Evolutionary conservation across 2,113 vertebrate genomes (phyloP), one percentile per base, ranked within the genome.

Genomic region (Pterocles orientalis): DNA sequence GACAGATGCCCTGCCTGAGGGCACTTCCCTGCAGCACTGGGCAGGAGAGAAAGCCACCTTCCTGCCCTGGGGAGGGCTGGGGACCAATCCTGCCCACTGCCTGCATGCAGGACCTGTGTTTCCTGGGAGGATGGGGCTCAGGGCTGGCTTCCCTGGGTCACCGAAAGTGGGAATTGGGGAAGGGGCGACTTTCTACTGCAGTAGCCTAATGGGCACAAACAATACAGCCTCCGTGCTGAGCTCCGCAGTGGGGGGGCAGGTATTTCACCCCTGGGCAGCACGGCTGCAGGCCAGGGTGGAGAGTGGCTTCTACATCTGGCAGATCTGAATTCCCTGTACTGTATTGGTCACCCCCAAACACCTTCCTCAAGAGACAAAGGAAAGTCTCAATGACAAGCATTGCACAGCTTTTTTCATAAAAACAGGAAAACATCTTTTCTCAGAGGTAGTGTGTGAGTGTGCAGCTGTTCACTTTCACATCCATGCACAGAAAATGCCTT

Each of bases 211-310:
- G 33, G 14, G 41, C 12, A 7, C 3, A 12, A 34, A 45, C 51
- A 34, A 26, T n/a, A 51, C 65, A 94, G 54, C 29, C 17, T 45
- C 50, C 34, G 9, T 0, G 2, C 45, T 43, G 12, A 53, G 36
- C 50, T 28, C 20, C 1, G 1, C 29, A 48, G 54, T 43, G 86
- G 25, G 11, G 12, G 45, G 41, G 66, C 29, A 76, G 53, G 26
- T 0, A 0, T 54, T 50, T 86, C 29, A 34, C 34, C 34, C 10
- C 1, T 2, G 9, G 64, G 75, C 54, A 90, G 64, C 68, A 39
- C 34, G 61, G 41, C 53, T 56, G 39, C 20, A 6, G 82, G 18
- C 34, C 26, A 36, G 51, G 3, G 29, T 33, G 14, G 47, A 50
- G 31, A 25, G 8, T 47, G 34, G 33, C 15, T 90, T 15, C 34